Evolutionary conservation across 2,113 vertebrate genomes (phyloP), one percentile per base, ranked within the genome.

Genomic region (Serilophus lunatus): DNA sequence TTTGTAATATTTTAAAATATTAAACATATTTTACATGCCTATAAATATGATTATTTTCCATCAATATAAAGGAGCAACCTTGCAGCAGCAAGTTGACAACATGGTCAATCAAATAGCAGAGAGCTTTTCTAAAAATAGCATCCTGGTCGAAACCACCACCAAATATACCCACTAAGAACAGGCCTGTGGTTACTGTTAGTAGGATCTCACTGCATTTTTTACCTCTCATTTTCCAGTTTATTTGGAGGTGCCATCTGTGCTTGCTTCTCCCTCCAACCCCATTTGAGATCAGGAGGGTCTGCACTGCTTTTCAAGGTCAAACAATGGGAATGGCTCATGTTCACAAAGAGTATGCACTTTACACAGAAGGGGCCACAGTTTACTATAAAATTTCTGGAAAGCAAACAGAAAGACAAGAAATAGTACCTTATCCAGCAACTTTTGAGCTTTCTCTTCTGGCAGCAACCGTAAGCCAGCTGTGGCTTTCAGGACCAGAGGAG

Each of bases 391-490:
- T 57, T 44, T 74, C 36, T 76, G 38, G 72, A 57, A 82, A 85
- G 51, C 11, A 92, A 89, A 38, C 0, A 0, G 38, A 42, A 56
- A 40, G 23, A 57, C 45, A 69, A 54, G 40, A 65, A 38, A 11
- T 17, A 74, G 86, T 94, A 99, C 99, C 97, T 92, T 98, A 93
- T 98, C 95, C 91, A 99, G 97, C 79, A 99, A 86, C n/a, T 98
- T 98, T 45, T 98, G 94, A 56, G 99, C 99, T 90, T 99, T 99
- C 93, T 99, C 98, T 95, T 98, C 99, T 5, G 99, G 98, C 71
- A 99, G 96, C 23, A 99, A 97, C 16, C 99, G 98, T 54, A 99
- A 97, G 25, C 99, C 99, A 31, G 99, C 99, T 2, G 99, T 99
- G 68, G 99, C 99, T 96, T 98, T 99, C 71, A 99, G 98, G 28